These are phyloP conservation scores for Sciurus vulgaris DNA, from an alignment of 2,797 vertebrate genomes.

Conservation along the genomic window DNA sequence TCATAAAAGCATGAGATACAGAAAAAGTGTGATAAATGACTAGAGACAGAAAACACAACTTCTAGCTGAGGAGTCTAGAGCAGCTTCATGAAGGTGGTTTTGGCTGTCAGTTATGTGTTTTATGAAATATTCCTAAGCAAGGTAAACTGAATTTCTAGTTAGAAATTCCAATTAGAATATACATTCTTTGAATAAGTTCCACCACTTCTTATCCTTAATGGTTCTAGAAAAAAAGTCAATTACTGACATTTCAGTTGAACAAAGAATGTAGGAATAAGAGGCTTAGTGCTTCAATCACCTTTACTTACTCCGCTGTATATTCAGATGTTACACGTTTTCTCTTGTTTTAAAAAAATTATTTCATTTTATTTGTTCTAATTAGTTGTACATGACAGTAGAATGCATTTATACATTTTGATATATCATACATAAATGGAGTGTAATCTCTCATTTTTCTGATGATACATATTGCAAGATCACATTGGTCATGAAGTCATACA, in stretches of 20 bases:
- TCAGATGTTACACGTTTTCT: not conserved
- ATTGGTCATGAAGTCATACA: too few relatives aligned
- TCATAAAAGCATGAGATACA: not conserved
- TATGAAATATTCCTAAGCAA: not conserved
- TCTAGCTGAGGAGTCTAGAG: not conserved
- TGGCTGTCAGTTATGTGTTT: not conserved
- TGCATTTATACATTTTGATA: too few relatives aligned
- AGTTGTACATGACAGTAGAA: too few relatives aligned
- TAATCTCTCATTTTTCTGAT: too few relatives aligned
- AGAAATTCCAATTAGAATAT: not conserved
- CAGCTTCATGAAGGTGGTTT: not conserved
- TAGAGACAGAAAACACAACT: not conserved
- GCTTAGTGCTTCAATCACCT: not conserved
- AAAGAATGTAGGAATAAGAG: not conserved
- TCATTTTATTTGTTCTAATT: too few relatives aligned
- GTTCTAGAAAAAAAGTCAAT: slow-evolving; percentile 11
- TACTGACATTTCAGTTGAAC: not conserved
- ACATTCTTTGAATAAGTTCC: not conserved
- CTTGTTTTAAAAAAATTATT: too few relatives aligned
- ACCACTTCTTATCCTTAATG: not conserved
- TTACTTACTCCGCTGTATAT: not conserved
- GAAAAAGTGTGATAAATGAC: not conserved
- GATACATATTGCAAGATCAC: too few relatives aligned
- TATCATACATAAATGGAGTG: too few relatives aligned
- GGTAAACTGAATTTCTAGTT: not conserved